phyloP scores from a whole-genome alignment of 2,888 invertebrate genomes.

The Drosophila rubida region DNA sequence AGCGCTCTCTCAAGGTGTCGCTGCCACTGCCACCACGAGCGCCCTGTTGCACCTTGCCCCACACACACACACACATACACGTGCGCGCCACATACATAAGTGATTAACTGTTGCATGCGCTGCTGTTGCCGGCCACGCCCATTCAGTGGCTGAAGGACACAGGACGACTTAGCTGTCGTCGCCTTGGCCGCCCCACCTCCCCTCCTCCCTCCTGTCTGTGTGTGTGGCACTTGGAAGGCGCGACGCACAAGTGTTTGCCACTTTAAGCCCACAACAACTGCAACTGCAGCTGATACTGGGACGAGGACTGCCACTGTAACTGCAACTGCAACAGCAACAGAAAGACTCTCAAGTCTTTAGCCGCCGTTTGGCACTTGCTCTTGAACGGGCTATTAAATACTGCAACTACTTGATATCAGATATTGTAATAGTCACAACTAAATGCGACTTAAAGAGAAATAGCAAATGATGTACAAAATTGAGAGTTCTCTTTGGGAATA shows the following conservation, averaged over 20 bases:
- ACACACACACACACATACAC: background rate
- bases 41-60: constrained; percentile 27
- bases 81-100: too few species aligned
- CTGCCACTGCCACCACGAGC: constrained; percentile 5
- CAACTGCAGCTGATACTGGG: constrained; percentile 7
- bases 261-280: constrained; percentile 49
- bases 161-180: constrained; percentile 29
- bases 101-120: constrained; percentile 76
- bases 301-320: constrained; percentile 1
- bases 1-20: constrained; percentile 6
- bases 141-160: constrained; percentile 57
- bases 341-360: constrained; percentile 30
- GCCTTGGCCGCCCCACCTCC: constrained; percentile 37
- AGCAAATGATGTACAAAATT: too few species aligned
- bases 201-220: background rate
- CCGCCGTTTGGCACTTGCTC: constrained; percentile 26
- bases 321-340: constrained; percentile 39
- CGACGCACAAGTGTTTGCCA: constrained; percentile 55
- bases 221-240: constrained; percentile 25
- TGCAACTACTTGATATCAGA: too few species aligned
- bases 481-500: too few species aligned
- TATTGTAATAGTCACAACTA: too few species aligned
- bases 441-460: too few species aligned
- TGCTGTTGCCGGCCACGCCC: constrained; percentile 62
- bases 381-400: too few species aligned